Percentiles rank a stretch among this genome's conserved stretches.
Conservation (phyloP, 2,113 vertebrate species). For the Spermophilus dauricus region DNA sequence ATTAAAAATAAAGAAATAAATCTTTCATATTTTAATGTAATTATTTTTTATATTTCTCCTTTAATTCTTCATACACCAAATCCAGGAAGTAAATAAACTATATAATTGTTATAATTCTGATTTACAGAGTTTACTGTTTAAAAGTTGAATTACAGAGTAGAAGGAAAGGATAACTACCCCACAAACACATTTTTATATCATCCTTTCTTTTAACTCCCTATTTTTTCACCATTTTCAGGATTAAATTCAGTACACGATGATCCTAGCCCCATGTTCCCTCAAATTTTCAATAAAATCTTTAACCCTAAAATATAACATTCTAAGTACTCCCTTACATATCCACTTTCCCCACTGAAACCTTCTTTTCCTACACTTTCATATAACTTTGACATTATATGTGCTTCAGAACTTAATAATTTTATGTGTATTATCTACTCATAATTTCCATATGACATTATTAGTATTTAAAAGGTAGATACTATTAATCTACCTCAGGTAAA, state of each 20-base stretch:
- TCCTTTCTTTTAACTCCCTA: not conserved
- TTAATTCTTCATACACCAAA: not conserved
- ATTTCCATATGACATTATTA: not conserved
- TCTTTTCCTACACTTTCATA: not conserved
- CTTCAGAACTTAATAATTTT: not conserved
- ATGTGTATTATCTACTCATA: not conserved
- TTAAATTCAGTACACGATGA: too few relatives aligned
- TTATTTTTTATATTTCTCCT: not conserved
- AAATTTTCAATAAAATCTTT: not conserved
- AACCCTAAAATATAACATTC: not conserved
- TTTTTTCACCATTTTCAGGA: not conserved
- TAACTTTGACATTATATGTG: not conserved
- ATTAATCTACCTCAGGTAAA: not conserved
- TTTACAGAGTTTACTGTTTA: not conserved
- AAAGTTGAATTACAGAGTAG: not conserved
- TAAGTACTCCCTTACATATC: not conserved
- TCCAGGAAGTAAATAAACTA: not conserved
- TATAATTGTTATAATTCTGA: not conserved
- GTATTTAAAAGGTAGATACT: not conserved
- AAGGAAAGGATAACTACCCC: not conserved
- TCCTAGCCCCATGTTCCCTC: too few relatives aligned
- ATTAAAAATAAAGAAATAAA: not conserved
- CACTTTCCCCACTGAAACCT: rapidly evolving
- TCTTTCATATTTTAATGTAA: not conserved
- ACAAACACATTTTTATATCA: not conserved